Percentiles rank a stretch among this genome's conserved stretches.
These are phyloP conservation scores for Dasyprocta punctata DNA, from an alignment of 2,113 vertebrate genomes.

Conservation along the genomic window DNA sequence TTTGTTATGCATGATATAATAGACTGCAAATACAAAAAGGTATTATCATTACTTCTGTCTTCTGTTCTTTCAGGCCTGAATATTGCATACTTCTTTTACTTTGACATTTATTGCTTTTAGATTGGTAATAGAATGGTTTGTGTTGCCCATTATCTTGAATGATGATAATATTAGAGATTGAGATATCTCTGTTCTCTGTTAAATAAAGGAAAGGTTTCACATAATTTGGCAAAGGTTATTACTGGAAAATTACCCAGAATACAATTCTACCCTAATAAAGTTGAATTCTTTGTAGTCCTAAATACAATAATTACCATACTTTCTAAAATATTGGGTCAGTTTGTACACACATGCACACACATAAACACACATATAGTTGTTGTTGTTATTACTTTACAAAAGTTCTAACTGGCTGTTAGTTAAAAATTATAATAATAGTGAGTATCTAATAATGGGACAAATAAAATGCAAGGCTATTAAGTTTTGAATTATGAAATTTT, in stretches of 20 bases:
- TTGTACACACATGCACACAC: too few relatives aligned
- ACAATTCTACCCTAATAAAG: too few relatives aligned
- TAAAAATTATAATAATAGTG: too few relatives aligned
- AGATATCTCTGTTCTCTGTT: slow-evolving; percentile 84
- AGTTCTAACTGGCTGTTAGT: too few relatives aligned
- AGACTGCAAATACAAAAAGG: slow-evolving; percentile 87
- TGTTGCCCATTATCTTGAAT: slow-evolving; percentile 90
- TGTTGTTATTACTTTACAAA: too few relatives aligned
- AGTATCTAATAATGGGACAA: too few relatives aligned
- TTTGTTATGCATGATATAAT: slow-evolving; percentile 88
- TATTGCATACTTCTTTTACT: slow-evolving; percentile 90
- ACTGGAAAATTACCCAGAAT: slow-evolving; percentile 88
- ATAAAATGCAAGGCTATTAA: too few relatives aligned
- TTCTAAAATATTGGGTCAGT: too few relatives aligned
- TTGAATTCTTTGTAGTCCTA: too few relatives aligned
- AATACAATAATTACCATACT: too few relatives aligned
- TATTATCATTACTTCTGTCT: slow-evolving; percentile 89
- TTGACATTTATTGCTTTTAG: slow-evolving; percentile 90
- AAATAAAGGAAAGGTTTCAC: slow-evolving; percentile 85
- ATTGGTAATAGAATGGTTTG: slow-evolving; percentile 90
- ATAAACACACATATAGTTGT: too few relatives aligned
- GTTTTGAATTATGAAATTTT: too few relatives aligned
- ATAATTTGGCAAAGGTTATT: slow-evolving; percentile 89
- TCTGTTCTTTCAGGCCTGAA: slow-evolving; percentile 87
- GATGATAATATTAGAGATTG: slow-evolving; percentile 88